These are phyloP conservation scores for Drosophila imparisetae DNA, from an alignment of 2,888 invertebrate species.

Conservation along the genomic window DNA sequence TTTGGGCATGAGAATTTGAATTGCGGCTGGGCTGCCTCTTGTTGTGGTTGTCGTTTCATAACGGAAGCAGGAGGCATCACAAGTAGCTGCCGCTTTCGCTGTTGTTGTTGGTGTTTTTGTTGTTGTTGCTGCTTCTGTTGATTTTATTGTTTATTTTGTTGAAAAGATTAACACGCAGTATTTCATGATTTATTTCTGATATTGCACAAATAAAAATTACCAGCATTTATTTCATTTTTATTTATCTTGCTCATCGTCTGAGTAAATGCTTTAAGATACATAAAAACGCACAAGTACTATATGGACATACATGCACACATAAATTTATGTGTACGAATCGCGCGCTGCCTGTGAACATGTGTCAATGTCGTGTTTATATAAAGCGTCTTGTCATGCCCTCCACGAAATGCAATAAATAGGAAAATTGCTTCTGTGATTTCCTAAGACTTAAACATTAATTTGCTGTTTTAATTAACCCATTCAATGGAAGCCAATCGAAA, in stretches of 20 bases:
- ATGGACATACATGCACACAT: conserved; percentile 3
- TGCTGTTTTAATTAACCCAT: conserved; percentile 19
- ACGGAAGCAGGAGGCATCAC: conserved; percentile 56
- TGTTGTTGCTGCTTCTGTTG: conserved; percentile 14
- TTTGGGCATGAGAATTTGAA: not conserved
- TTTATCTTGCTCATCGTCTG: conserved; percentile 45
- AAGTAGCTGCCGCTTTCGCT: conserved; percentile 27
- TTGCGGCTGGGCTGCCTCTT: conserved; percentile 29
- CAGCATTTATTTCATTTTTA: conserved; percentile 56
- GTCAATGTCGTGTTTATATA: conserved; percentile 45
- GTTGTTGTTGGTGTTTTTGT: conserved; percentile 12
- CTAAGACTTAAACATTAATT: conserved; percentile 29
- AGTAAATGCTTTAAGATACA: conserved; percentile 35
- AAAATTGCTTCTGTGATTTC: conserved; percentile 25
- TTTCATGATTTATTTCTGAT: conserved; percentile 67
- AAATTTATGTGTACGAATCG: not conserved
- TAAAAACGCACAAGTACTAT: conserved; percentile 11
- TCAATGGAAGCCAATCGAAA: conserved; percentile 14
- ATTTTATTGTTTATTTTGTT: conserved; percentile 56
- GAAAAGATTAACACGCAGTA: conserved; percentile 66
- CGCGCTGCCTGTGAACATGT: conserved; percentile 25
- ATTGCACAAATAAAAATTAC: conserved; percentile 71
- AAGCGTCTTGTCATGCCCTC: conserved; percentile 29
- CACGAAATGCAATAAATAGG: conserved; percentile 31
- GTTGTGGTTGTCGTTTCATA: conserved; percentile 51